Evolutionary conservation across 1,140 invertebrate species (phyloP), one percentile per base, ranked within the genome.

Genomic region (Habropoda laboriosa): DNA sequence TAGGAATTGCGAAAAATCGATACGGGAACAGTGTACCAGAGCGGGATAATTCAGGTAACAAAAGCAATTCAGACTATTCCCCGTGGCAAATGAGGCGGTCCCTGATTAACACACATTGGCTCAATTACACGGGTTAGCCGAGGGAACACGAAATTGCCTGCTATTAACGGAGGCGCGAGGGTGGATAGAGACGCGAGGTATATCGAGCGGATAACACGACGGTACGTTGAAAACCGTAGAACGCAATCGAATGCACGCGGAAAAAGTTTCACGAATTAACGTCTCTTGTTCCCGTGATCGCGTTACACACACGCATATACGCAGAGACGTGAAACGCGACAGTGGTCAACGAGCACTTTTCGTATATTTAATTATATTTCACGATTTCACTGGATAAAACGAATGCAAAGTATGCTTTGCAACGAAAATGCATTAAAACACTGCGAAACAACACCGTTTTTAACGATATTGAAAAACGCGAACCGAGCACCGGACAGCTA

Each of bases 21-120:
- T 82, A 71, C 42, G 32, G 45, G 51, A 47, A 80, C 38, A 40
- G 42, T 35, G 35, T 32, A n/a, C 49, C 21, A 21, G 18, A 57
- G 27, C 74, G 68, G 72, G 77, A 83, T 86, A 83, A 73, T 81
- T 64, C 53, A 80, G 68, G 83, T 79, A 87, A 87, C 87, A 86
- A 88, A 87, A 88, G 87, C 86, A 87, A 88, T 88, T 81, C 77
- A 64, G 77, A 88, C 71, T 83, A 82, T 83, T 80, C 83, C 86
- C 79, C 55, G 75, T 86, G 79, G 87, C 87, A 87, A 88, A 87
- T 88, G 86, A 83, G 83, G 81, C 86, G 78, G 45, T 57, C 70
- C 66, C 83, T 88, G 87, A 88, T 88, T 88, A 88, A 88, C 86
- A 87, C 83, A 80, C 83, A 86, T 87, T 88, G 83, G 83, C 78